Evolutionary conservation across 2,888 invertebrate species (phyloP), one percentile per base, ranked within the genome.

Genomic region (Agrotis ipsilon): DNA sequence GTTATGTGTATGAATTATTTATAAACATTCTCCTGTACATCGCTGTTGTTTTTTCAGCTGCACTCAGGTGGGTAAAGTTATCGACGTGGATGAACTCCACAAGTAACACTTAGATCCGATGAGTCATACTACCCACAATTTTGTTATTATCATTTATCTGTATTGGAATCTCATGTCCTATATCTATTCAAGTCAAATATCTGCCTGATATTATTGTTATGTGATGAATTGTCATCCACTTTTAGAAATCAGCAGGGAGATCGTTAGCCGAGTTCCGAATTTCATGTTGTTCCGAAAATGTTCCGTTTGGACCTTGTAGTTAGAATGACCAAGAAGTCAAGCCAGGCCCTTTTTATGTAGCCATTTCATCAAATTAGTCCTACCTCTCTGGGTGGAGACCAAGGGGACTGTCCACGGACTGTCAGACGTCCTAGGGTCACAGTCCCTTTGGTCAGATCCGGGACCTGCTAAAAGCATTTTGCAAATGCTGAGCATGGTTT

Each of bases 1-100:
- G 87, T 88, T 89, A 83, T 86, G 80, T 77, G 79, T 86, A 89
- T 90, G 88, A 90, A 91, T 91, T 90, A 92, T 92, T 90, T 91
- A 91, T 91, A 88, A 89, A 88, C 83, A 83, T 79, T 81, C 81
- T 81, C 83, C 74, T 77, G 73, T 80, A 82, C 84, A 84, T 32
- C 75, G 80, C 77, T 78, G 78, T 80, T 86, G 81, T 80, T 81
- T 85, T 85, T 84, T 82, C 85, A 85, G 85, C 81, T 85, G 85
- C 69, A 74, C 70, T 77, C 75, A 78, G 83, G 74, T 82, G 69
- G 73, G 61, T 67, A 70, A 52, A 65, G 67, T 48, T 82, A 69
- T 61, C 67, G 60, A 63, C 66, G 52, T 73, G 60, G 64, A 69
- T 60, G 48, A 66, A 74, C 76, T 72, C 67, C 55, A 67, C 27